Percentiles rank a stretch among this genome's conserved stretches.
Conservation (phyloP, 2,888 invertebrate genomes). For the Scrobipalpa atriplicella region DNA sequence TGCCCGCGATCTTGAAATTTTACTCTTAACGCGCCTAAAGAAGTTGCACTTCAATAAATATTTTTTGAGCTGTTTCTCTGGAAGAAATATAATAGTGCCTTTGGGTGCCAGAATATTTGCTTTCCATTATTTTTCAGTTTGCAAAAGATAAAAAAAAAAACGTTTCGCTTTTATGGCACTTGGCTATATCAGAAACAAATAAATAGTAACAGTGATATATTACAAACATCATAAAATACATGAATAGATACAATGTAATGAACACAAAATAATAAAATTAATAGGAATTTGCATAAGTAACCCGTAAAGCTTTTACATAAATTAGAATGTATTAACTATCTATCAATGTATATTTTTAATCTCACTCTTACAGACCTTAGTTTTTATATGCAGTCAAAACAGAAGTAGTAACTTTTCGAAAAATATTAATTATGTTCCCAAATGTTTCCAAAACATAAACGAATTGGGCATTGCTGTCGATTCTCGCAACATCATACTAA, state of each 20-base stretch:
- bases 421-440: background rate
- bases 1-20: background rate
- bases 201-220: background rate
- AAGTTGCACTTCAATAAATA: background rate
- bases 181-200: background rate
- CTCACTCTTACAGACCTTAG: background rate
- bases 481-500: too few species aligned
- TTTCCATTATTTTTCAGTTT: too few species aligned
- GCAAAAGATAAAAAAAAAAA: too few species aligned
- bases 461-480: too few species aligned
- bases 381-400: background rate
- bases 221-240: background rate
- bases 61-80: too few species aligned
- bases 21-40: background rate
- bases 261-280: background rate
- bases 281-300: slow-evolving; percentile 2
- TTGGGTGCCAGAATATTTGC: too few species aligned
- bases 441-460: background rate
- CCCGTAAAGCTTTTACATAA: slow-evolving; percentile 1
- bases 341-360: background rate
- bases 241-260: background rate
- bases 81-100: too few species aligned
- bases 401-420: too few species aligned
- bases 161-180: background rate
- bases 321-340: background rate